Conservation (phyloP, 1,140 invertebrate species). For the Drosophila repletoides region DNA sequence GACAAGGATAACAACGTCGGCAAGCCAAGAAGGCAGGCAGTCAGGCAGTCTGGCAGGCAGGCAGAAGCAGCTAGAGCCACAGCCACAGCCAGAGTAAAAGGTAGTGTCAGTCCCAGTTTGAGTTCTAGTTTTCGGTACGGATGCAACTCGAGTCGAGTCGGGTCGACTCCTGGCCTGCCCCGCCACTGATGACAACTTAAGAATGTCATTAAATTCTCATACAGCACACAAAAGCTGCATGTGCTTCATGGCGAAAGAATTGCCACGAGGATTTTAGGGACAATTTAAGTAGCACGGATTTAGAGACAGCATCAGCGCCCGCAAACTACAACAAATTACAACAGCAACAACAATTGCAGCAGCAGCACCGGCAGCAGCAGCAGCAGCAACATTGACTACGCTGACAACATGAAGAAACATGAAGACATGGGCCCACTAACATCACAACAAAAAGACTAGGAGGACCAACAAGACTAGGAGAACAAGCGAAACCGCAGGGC, state of each 20-base stretch:
- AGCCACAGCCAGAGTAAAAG: background rate
- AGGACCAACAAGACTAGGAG: slow-evolving; percentile 5
- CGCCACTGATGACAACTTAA: slow-evolving; percentile 78
- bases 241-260: slow-evolving; percentile 78
- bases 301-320: slow-evolving; percentile 59
- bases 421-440: slow-evolving; percentile 66
- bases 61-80: background rate
- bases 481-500: slow-evolving; percentile 26
- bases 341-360: slow-evolving; percentile 6
- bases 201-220: slow-evolving; percentile 81
- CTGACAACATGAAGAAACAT: slow-evolving; percentile 67
- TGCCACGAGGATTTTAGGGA: slow-evolving; percentile 80
- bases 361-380: slow-evolving; percentile 11
- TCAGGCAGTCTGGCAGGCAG: slow-evolving; percentile 33
- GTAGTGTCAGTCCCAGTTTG: slow-evolving; percentile 25
- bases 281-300: slow-evolving; percentile 80
- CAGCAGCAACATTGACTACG: slow-evolving; percentile 18
- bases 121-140: slow-evolving; percentile 47
- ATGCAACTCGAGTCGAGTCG: slow-evolving; percentile 41
- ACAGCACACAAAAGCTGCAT: slow-evolving; percentile 77
- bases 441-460: slow-evolving; percentile 34
- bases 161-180: slow-evolving; percentile 33
- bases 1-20: slow-evolving; percentile 65
- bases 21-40: slow-evolving; percentile 42
- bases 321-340: slow-evolving; percentile 22